Conservation (phyloP, 2,113 vertebrate species). For the Dasyprocta punctata region DNA sequence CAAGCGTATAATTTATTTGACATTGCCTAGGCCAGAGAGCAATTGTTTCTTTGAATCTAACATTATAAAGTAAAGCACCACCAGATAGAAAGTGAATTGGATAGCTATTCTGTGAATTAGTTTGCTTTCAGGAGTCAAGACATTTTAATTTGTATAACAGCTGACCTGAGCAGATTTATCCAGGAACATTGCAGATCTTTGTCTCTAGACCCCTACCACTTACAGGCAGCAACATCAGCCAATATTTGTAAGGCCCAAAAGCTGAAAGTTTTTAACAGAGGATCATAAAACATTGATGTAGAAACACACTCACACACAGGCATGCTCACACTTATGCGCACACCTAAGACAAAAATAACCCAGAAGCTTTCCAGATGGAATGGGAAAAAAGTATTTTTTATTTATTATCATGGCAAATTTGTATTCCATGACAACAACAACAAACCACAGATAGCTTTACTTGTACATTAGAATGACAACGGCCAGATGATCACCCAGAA, state of each 20-base stretch:
- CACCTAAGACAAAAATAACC: neutral
- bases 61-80: slow-evolving; percentile 10
- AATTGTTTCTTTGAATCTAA: slow-evolving; percentile 19
- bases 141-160: neutral
- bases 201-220: neutral
- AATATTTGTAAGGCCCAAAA: neutral
- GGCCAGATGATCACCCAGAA: neutral
- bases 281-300: neutral
- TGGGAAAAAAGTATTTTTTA: neutral
- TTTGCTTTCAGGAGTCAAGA: neutral
- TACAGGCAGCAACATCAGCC: neutral
- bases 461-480: neutral
- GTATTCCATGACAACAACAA: neutral
- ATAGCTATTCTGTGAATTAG: neutral
- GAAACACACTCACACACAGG: neutral
- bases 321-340: neutral
- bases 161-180: neutral
- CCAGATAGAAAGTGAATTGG: neutral
- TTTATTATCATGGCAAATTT: slow-evolving; percentile 4
- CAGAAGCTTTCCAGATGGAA: neutral
- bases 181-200: neutral
- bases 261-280: neutral
- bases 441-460: neutral
- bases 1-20: slow-evolving; percentile 51
- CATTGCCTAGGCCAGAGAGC: slow-evolving; percentile 12